These are phyloP conservation scores for Dipodomys merriami DNA, from an alignment of 2,113 vertebrate species.

Conservation along the genomic window DNA sequence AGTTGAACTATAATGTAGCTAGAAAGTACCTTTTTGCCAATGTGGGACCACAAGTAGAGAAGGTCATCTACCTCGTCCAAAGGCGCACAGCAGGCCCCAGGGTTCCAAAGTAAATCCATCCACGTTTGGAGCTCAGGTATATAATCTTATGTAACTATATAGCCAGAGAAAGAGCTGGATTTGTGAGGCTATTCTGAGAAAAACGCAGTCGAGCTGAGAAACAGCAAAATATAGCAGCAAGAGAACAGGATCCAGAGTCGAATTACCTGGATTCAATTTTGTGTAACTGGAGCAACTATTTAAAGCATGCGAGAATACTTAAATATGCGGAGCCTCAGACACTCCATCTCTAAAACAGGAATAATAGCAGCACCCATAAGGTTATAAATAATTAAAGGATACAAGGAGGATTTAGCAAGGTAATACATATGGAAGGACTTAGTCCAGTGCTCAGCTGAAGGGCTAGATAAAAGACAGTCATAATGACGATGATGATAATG, in stretches of 20 bases:
- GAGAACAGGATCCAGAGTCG: neutral
- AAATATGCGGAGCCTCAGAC: neutral
- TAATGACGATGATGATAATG: neutral
- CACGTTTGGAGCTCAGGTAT: neutral
- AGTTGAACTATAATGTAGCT: neutral
- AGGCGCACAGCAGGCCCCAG: neutral
- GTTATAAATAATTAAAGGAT: neutral
- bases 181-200: neutral
- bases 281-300: constrained; percentile 9
- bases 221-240: neutral
- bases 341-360: constrained; percentile 8
- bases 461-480: neutral
- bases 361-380: neutral
- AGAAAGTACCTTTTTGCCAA: neutral
- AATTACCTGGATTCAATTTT: constrained; percentile 21
- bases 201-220: neutral
- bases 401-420: constrained; percentile 8
- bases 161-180: neutral
- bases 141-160: neutral
- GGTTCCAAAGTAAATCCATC: neutral
- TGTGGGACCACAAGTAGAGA: constrained; percentile 8
- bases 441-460: neutral
- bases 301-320: constrained; percentile 9
- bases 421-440: neutral
- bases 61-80: neutral